Evolutionary conservation across 2,888 invertebrate genomes (phyloP), one percentile per base, ranked within the genome.

Genomic region (Euplexia lucipara): DNA sequence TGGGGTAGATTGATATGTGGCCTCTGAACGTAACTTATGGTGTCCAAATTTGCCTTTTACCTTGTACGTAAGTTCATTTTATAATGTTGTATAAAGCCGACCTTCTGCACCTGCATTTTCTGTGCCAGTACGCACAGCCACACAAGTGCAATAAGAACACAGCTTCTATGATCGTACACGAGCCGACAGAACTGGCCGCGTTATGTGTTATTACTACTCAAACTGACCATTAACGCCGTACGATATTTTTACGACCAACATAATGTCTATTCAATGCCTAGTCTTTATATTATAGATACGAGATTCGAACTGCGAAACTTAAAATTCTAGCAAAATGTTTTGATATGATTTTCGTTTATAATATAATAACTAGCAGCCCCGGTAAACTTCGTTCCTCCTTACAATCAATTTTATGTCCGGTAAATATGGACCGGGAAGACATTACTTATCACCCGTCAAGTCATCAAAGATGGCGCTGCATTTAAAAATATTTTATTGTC

Each of bases 181-280:
- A 67, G 52, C 48, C 64, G 66, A 81, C 51, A 67, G 47, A 78
- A 62, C 66, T 59, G 49, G 74, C 70, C 66, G 61, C 58, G 56
- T 68, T 72, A 74, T 62, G 48, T 59, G 48, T 72, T 74, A 83
- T 76, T 72, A 70, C 78, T 57, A 51, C 63, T 68, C 44, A 69
- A 70, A 71, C 70, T 64, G 72, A 53, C 70, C 72, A 80, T 82
- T 83, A 83, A 73, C 52, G 53, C 48, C 41, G 57, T 74, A 78
- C 59, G 67, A 81, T 74, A 79, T 56, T 65, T 78, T 80, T 83
- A 78, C 56, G 69, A 73, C 49, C 47, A 66, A 14, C 41, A 61
- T 59, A 34, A 76, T 51, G 42, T 52, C 65, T 60, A 68, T 65
- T 63, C 66, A 64, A 74, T 69, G 48, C 56, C 52, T 52, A 67